Base-by-base conservation (phyloP, 2,888 invertebrate genomes). In the Myopa tessellatipennis region DNA sequence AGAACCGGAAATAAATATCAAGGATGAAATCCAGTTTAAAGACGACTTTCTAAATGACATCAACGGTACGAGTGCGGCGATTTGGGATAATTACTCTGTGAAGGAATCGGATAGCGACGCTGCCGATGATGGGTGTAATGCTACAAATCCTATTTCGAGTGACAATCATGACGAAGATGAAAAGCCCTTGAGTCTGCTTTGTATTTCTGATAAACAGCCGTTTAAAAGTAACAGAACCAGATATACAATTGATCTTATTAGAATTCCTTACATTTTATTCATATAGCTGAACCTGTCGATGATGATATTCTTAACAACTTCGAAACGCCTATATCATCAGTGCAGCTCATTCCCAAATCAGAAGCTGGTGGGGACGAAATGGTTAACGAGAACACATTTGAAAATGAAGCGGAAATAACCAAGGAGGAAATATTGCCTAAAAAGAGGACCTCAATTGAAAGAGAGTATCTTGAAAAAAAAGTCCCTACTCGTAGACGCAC, bases 81-180 rank as follows among this genome's bases (percentile, higher is more conserved):
- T 60, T 16, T 65, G 61, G 65, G 40, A 71, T 38, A n/a, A 71
- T 18, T 50, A 63, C 38, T 38, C 76, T 6, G 45, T 14, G 4
- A 63, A 7, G 5, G 78, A 74, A 5, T 45, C 63, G 52, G 58
- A 79, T 45, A 68, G 72, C 12, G 79, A 80, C 14, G 78, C 80
- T 68, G 77, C n/a, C 26, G 81, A 83, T n/a, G 79, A 81, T 52
- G 78, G 79, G 45, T 69, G 83, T 77, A 71, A 81, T 70, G 83
- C 79, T 45, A 84, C 83, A 4, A 85, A 88, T 82, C 85, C 87
- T n/a, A 84, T 86, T 77, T 85, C 86, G 3, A 88, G 86, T 76
- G 87, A 86, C 40, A 40, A 70, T 34, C 72, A 76, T 10, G 80
- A 80, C 38, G 78, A 67, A 12, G 63, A 73, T 69, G 78, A 36